phyloP scores from a whole-genome alignment of 2,797 vertebrate genomes.

The Mus spretus region DNA sequence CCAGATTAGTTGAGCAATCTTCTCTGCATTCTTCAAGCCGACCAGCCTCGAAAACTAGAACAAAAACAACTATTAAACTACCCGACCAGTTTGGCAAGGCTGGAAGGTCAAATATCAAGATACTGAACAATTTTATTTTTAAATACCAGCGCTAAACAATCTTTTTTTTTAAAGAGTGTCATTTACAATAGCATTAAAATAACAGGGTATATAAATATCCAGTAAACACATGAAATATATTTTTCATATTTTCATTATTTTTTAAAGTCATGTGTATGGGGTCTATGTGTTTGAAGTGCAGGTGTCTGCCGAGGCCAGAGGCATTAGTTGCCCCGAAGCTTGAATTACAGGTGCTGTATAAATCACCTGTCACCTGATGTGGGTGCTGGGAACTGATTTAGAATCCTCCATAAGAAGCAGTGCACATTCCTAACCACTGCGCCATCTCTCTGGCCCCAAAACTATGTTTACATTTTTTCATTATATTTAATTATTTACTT shows the following conservation, averaged over 20 bases:
- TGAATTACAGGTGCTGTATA: not conserved
- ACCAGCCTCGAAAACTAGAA: not conserved
- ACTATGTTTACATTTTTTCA: not conserved
- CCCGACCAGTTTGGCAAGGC: not conserved
- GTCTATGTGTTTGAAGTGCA: not conserved
- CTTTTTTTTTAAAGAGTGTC: not conserved
- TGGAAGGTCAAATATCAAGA: conserved; percentile 1
- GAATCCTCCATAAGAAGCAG: not conserved
- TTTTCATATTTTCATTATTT: not conserved
- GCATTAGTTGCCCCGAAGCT: not conserved
- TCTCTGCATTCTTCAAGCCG: not conserved
- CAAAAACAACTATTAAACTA: not conserved
- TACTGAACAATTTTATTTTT: not conserved
- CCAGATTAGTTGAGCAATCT: not conserved
- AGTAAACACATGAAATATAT: conserved; percentile 1
- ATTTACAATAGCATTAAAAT: not conserved
- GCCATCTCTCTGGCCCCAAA: not conserved
- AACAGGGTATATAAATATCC: conserved; percentile 30
- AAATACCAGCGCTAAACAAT: not conserved
- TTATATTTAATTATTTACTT: not conserved
- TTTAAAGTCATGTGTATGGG: not conserved
- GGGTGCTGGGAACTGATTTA: not conserved
- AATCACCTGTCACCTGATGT: not conserved
- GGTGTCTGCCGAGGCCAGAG: not conserved
- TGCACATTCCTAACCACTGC: not conserved